A percentile compares a stretch with the other conserved stretches of the same genome.
phyloP scores from a whole-genome alignment of 1,140 invertebrate species.

The Macrobrachium rosenbergii region DNA sequence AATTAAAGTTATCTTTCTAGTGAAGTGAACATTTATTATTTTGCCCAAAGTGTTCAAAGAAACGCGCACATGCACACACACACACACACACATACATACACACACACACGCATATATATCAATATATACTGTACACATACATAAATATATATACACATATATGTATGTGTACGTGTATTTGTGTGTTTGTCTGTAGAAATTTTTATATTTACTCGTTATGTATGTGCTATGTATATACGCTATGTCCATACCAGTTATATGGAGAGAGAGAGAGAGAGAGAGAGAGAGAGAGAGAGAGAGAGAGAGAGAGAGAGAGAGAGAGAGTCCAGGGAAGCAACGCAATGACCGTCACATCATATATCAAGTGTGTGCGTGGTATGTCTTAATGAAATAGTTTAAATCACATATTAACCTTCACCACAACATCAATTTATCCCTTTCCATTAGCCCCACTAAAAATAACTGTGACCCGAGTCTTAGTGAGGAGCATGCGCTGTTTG shows the following conservation, averaged over 20 bases:
- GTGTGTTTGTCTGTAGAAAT: not conserved
- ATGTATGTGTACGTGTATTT: not conserved
- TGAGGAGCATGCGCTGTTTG: no score
- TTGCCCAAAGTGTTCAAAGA: no score
- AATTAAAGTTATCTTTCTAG: no score
- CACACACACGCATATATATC: not conserved
- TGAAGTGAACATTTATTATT: no score
- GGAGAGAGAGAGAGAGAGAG: conserved; percentile 14
- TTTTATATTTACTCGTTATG: not conserved
- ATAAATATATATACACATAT: not conserved
- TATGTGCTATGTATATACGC: conserved; percentile 2
- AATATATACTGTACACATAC: conserved; percentile 14
- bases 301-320: conserved; percentile 22
- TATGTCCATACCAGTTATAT: not conserved
- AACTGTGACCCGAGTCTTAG: no score
- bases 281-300: conserved; percentile 23
- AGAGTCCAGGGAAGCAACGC: not conserved
- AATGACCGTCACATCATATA: no score
- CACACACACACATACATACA: not conserved
- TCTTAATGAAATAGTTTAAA: not conserved
- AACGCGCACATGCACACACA: not conserved
- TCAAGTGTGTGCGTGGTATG: not conserved
- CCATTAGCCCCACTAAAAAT: no score
- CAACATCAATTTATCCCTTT: no score
- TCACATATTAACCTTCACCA: no score